Percentiles rank a stretch among this genome's conserved stretches.
phyloP scores from a whole-genome alignment of 1,140 invertebrate genomes.

The Pararge aegeria region DNA sequence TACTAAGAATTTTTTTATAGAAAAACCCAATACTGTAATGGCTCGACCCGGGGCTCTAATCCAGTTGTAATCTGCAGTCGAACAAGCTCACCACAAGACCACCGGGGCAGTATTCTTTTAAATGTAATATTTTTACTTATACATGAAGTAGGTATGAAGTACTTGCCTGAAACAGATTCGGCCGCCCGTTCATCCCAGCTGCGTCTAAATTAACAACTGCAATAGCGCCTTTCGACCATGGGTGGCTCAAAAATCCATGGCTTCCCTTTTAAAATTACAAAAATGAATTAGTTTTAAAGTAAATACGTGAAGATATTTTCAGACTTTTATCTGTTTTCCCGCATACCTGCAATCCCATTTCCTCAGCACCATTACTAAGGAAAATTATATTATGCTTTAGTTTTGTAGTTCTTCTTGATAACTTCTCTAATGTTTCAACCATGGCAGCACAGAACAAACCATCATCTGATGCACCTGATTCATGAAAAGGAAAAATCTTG shows the following conservation, averaged over 20 bases:
- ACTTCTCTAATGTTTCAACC: slow-evolving; percentile 84
- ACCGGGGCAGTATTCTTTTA: too few species aligned
- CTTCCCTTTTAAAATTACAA: slow-evolving; percentile 80
- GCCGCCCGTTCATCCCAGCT: slow-evolving; percentile 87
- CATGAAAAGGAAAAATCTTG: slow-evolving; percentile 3
- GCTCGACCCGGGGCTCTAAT: too few species aligned
- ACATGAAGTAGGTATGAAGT: too few species aligned
- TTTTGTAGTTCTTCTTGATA: slow-evolving; percentile 79
- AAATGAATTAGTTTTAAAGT: background rate
- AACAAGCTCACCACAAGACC: too few species aligned
- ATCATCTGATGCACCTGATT: slow-evolving; percentile 87
- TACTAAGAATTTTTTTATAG: too few species aligned
- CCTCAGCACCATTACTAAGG: slow-evolving; percentile 90
- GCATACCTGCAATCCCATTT: slow-evolving; percentile 80
- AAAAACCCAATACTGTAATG: too few species aligned
- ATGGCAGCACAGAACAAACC: slow-evolving; percentile 87
- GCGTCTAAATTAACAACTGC: slow-evolving; percentile 89
- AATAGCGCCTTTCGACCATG: slow-evolving; percentile 83
- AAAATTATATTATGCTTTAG: slow-evolving; percentile 85
- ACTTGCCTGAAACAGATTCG: slow-evolving; percentile 85
- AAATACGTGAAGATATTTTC: too few species aligned
- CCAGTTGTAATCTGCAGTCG: too few species aligned
- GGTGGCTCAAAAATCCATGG: slow-evolving; percentile 89
- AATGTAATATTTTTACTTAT: too few species aligned
- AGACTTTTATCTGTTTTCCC: too few species aligned